Conservation (phyloP, 2,888 invertebrate species). For the Drosophila hamatofila region DNA sequence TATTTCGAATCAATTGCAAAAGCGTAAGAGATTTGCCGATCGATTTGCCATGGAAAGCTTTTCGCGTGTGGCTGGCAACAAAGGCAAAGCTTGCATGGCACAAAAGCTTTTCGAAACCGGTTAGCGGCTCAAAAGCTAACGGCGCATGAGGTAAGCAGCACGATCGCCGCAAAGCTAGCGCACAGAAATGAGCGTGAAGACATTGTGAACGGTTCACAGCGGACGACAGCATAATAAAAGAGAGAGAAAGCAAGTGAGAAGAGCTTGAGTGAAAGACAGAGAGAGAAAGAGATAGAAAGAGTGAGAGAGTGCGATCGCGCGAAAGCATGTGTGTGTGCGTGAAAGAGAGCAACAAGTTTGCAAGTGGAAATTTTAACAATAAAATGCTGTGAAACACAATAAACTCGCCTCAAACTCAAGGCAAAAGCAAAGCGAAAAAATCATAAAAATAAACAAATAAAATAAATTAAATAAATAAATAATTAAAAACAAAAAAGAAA, state of each 20-base stretch:
- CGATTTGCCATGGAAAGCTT: constrained; percentile 30
- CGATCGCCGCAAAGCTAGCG: constrained; percentile 67
- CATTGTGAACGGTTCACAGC: constrained; percentile 82
- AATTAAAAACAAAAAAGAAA: constrained; percentile 26
- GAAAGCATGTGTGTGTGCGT: constrained; percentile 47
- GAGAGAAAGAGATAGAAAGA: constrained; percentile 19
- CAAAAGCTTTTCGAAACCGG: constrained; percentile 66
- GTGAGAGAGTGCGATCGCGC: constrained; percentile 26
- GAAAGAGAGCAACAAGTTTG: constrained; percentile 74
- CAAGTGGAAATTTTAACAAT: constrained; percentile 80
- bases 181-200: constrained; percentile 83
- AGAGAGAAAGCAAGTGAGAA: constrained; percentile 30
- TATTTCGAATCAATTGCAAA: constrained; percentile 27
- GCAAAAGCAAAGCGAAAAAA: constrained; percentile 46
- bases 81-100: constrained; percentile 29
- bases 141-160: constrained; percentile 70
- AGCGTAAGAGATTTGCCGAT: constrained; percentile 18
- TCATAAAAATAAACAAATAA: constrained; percentile 19
- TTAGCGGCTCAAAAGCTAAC: constrained; percentile 66
- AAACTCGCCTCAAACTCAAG: constrained; percentile 55
- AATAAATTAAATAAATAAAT: constrained; percentile 10
- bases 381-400: constrained; percentile 71
- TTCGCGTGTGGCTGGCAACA: constrained; percentile 4
- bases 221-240: constrained; percentile 45
- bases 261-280: constrained; percentile 12